Percentiles rank a stretch among this genome's conserved stretches.
Evolutionary conservation across 2,888 invertebrate species (phyloP).

Genomic region (Lasioglossum morio): DNA sequence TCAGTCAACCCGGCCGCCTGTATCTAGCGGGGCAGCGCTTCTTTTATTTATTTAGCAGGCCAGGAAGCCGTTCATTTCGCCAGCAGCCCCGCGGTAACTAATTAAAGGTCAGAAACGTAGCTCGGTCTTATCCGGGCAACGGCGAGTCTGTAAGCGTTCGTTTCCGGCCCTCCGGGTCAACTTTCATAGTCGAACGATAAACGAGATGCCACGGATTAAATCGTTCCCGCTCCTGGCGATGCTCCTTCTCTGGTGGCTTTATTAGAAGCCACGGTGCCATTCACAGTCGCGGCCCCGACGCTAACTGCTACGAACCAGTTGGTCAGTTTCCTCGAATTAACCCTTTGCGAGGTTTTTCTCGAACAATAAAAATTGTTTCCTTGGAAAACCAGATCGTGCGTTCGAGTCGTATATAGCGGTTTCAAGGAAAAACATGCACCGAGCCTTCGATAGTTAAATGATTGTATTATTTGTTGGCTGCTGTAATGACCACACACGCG

Average conservation of each 20-base stretch:
- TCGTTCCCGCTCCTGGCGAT: conserved; percentile 25
- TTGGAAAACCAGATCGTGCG: neutral
- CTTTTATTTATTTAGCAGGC: conserved; percentile 81
- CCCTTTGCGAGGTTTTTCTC: neutral
- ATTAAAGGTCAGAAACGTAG: conserved; percentile 81
- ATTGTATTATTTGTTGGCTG: too few species aligned
- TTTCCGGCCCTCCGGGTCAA: conserved; percentile 76
- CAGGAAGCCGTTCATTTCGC: conserved; percentile 82
- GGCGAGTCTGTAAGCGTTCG: conserved; percentile 74
- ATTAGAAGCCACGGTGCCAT: neutral
- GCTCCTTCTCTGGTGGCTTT: neutral
- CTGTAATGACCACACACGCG: too few species aligned
- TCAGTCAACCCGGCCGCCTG: conserved; percentile 25
- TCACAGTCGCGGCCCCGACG: neutral
- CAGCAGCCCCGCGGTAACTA: conserved; percentile 79
- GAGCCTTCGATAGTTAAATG: too few species aligned
- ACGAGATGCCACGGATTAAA: conserved; percentile 56
- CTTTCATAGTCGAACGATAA: conserved; percentile 70
- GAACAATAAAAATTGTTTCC: neutral
- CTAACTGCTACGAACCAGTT: neutral
- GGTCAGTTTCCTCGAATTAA: neutral
- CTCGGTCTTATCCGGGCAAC: conserved; percentile 71
- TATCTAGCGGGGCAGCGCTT: conserved; percentile 64
- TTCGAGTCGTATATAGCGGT: neutral
- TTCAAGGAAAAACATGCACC: neutral